Base-by-base conservation (phyloP, 2,113 vertebrate genomes). In the Hemicordylus capensis region DNA sequence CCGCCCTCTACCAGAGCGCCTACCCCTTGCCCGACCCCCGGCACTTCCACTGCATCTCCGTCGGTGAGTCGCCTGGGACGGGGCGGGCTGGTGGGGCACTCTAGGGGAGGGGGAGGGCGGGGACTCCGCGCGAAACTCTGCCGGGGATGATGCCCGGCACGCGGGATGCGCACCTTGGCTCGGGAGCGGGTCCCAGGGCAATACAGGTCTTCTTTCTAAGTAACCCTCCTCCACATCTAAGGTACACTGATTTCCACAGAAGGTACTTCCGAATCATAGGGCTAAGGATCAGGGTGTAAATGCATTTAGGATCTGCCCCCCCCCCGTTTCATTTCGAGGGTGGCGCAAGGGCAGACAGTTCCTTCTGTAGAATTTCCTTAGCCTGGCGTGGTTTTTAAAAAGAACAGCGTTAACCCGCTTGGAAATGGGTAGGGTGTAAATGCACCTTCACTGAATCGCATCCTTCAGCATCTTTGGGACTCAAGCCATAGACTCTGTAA, bases 1-100 rank as follows among this genome's bases (percentile, higher is more conserved):
- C 98, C 12, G 97, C 97, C 61, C 97, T 99, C 37, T 99, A 99
- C 95, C 98, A 98, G 88, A 97, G 97, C 54, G 96, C 98, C n/a
- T 99, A 99, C 85, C 96, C 98, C 0, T 95, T 99, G 67, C 97
- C 98, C 3, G 98, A 99, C 89, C 98, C 98, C n/a, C 95, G 98
- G 24, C 98, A 98, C 92, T 99, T 98, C 94, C 98, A 99, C 96
- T 99, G 98, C 96, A 97, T 99, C 94, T 98, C 98, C 78, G 97
- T 99, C 92, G 98, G 98, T 99, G 93, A 98, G 98, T 96, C 66
- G 51, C 6, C 28, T 81, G n/a, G 39, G 56, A 14, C 11, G 58
- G 42, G 28, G 17, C 77, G 59, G 66, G 59, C 9, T 12, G 48
- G 51, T 6, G 51, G 51, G 51, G 17, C 0, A 1, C 2, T 24